Evolutionary conservation across 53 echinoderm and acorn worm species (phyloP).

Genomic region (Mesocentrotus franciscanus): DNA sequence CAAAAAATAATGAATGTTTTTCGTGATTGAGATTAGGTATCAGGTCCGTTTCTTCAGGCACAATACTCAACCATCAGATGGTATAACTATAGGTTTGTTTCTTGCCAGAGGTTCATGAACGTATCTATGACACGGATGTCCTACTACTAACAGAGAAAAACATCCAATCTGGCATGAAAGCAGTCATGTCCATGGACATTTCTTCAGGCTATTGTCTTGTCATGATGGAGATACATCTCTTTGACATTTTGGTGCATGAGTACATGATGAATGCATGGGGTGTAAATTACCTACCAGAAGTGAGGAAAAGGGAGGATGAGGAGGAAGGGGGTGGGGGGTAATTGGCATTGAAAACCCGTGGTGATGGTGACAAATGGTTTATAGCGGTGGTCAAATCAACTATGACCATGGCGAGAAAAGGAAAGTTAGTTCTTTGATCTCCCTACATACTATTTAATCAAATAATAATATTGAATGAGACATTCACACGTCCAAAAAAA

Average conservation of each 20-base stretch:
- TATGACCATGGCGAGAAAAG: not conserved
- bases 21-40: not conserved
- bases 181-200: slow-evolving; percentile 2
- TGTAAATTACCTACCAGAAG: not conserved
- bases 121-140: not conserved
- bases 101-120: not conserved
- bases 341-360: not conserved
- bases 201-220: not conserved
- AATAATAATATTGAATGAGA: not conserved
- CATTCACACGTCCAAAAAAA: not conserved
- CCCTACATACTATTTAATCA: not conserved
- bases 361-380: not conserved
- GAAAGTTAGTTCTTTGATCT: not conserved
- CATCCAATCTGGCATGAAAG: slow-evolving; percentile 1
- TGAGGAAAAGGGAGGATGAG: not conserved
- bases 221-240: not conserved
- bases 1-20: not conserved
- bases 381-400: not conserved
- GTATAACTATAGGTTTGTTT: not conserved
- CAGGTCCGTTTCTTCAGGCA: not conserved
- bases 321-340: not conserved
- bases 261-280: not conserved
- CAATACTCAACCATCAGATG: not conserved
- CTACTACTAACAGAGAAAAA: not conserved
- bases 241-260: slow-evolving; percentile 1